Evolutionary conservation across 2,113 vertebrate species (phyloP), one percentile per base, ranked within the genome.

Genomic region (Lepisosteus oculatus): DNA sequence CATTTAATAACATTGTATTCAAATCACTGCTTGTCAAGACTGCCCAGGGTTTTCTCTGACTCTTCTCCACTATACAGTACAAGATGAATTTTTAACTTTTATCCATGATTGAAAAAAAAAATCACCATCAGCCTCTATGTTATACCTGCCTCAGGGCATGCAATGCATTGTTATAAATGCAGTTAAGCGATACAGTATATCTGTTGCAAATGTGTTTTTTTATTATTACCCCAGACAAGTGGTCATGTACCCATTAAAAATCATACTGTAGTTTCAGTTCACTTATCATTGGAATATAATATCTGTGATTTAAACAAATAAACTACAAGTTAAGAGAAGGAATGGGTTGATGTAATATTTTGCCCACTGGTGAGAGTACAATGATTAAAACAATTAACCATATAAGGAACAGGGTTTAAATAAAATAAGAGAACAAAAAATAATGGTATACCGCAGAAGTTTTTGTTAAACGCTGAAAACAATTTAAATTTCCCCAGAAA

Each of bases 41-140:
- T 71, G 73, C 72, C 79, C 76, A 55, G 4, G 3, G 81, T 81
- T 77, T 76, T 77, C 74, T 72, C 42, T 70, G 65, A 70, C 74
- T 41, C 72, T 72, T 72, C 15, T 59, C 65, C 70, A 79, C 56
- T 77, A 63, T 45, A 55, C 42, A 65, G 70, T 75, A 71, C 78
- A 65, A 83, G 80, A 84, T 75, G 55, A 6, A 77, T 79, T 85
- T 79, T 74, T 75, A 29, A 29, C 2, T 74, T 71, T 77, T 12
- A 47, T 42, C 69, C 69, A 65, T 67, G 68, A 71, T 75, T 80
- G 62, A 51, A 41, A 44, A 68, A 78, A 76, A 63, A 72, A 71
- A 80, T 72, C 73, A 79, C 65, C 77, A 72, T 72, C 71, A 63
- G 69, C 17, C 61, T 68, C 77, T 72, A 77, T 59, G 82, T 72